Base-by-base conservation (phyloP, 2,797 vertebrate genomes). In the Neomorphus geoffroyi region DNA sequence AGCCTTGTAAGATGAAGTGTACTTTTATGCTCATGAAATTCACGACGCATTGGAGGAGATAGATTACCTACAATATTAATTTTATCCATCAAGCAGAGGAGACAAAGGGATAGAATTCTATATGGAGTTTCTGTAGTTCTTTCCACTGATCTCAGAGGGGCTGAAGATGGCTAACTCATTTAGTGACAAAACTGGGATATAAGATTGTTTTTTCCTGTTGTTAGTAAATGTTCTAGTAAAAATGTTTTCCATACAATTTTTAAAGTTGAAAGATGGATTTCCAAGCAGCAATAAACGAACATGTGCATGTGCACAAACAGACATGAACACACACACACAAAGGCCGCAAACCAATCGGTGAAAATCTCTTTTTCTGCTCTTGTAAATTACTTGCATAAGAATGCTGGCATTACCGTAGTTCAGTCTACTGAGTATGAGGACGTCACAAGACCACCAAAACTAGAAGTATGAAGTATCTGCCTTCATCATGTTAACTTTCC, bases 311-410 rank as follows among this genome's bases (percentile, higher is more conserved):
- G n/a, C 18, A 28, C 39, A n/a, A n/a, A n/a, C 14, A 23, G 24
- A 28, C n/a, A 30, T 0, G 0, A 18, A 16, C 5, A 37, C 2
- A 4, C 11, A 11, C 17, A 18, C 22, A 23, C 46, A 48, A 48
- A 48, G 21, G 22, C 51, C 26, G 27, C 51, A 53, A 53, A 11
- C 3, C 8, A 22, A 82, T 5, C 22, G 50, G 14, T 28, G n/a
- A 89, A 85, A 71, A 66, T 41, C 18, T 58, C 15, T 18, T 69
- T 6, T 53, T 90, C 28, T 41, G 32, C 14, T 73, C 37, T 41
- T 84, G 11, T 23, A 57, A 89, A 57, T 56, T 58, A 69, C 27
- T 87, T 51, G 15, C 6, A 3, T 51, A 58, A 54, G 11, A 50
- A 51, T 35, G 9, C 2, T 46, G 19, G 3, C 62, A 64, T 10